A percentile compares a stretch with the other conserved stretches of the same genome.
phyloP scores from a whole-genome alignment of 1,140 invertebrate genomes.

The Wiebesia pumilae region DNA sequence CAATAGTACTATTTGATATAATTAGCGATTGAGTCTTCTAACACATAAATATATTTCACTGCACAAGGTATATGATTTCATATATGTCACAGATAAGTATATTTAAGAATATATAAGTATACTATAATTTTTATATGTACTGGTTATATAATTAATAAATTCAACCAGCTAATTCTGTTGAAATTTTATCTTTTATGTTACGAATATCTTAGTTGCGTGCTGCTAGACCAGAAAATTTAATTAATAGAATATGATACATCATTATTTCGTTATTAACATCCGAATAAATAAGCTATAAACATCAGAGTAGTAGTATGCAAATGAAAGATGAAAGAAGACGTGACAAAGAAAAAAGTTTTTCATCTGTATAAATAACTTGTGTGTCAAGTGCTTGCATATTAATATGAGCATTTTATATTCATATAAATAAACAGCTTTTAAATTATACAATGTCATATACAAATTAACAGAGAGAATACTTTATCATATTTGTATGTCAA shows the following conservation, averaged over 20 bases:
- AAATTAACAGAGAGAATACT: slow-evolving; percentile 2
- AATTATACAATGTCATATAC: not conserved
- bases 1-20: too few relatives aligned
- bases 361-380: not conserved
- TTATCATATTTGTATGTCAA: not conserved
- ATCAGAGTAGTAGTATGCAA: not conserved
- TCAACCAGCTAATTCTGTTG: not conserved
- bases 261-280: not conserved
- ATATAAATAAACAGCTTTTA: not conserved
- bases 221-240: not conserved
- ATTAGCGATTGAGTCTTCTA: too few relatives aligned
- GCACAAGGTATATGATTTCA: too few relatives aligned
- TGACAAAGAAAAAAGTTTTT: not conserved
- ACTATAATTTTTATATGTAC: too few relatives aligned
- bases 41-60: too few relatives aligned
- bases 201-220: not conserved
- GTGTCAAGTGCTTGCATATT: not conserved
- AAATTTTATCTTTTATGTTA: not conserved
- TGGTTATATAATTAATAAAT: too few relatives aligned
- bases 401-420: too few relatives aligned
- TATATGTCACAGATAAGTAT: too few relatives aligned
- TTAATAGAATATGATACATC: not conserved
- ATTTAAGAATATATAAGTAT: too few relatives aligned
- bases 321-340: not conserved
- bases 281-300: not conserved